phyloP scores from a whole-genome alignment of 2,797 vertebrate genomes.

The Saxicola maurus region DNA sequence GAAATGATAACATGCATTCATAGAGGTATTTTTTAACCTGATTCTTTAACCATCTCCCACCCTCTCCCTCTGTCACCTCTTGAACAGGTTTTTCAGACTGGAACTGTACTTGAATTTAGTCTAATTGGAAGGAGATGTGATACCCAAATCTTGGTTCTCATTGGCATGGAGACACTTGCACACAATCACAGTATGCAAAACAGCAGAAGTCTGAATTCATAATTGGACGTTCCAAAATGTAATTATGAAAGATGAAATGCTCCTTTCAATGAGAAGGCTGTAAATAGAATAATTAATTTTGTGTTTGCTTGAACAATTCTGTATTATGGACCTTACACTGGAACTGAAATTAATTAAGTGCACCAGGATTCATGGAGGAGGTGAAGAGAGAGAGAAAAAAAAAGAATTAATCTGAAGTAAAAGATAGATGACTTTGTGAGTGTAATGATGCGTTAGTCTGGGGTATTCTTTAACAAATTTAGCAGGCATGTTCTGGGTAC shows the following conservation, averaged over 20 bases:
- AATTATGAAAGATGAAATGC: slow-evolving; percentile 99
- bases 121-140: slow-evolving; percentile 52
- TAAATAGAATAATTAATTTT: slow-evolving; percentile 99
- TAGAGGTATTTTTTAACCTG: neutral
- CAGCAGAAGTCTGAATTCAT: slow-evolving; percentile 83
- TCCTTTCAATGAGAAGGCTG: slow-evolving; percentile 97
- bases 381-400: slow-evolving; percentile 85
- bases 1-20: neutral
- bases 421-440: slow-evolving; percentile 98
- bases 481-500: slow-evolving; percentile 76
- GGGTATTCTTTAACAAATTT: slow-evolving; percentile 93
- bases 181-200: slow-evolving; percentile 74
- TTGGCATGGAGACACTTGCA: slow-evolving; percentile 63
- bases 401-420: slow-evolving; percentile 95
- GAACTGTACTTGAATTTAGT: slow-evolving; percentile 13
- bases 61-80: slow-evolving; percentile 13
- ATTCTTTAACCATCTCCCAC: neutral
- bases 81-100: slow-evolving; percentile 32
- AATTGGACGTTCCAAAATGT: slow-evolving; percentile 97
- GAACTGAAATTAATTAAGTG: slow-evolving; percentile 99
- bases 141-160: slow-evolving; percentile 50
- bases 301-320: slow-evolving; percentile 99
- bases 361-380: slow-evolving; percentile 99
- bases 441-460: slow-evolving; percentile 93
- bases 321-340: slow-evolving; percentile 94